Conservation (phyloP, 2,797 vertebrate genomes). For the Macrochelys suwanniensis region DNA sequence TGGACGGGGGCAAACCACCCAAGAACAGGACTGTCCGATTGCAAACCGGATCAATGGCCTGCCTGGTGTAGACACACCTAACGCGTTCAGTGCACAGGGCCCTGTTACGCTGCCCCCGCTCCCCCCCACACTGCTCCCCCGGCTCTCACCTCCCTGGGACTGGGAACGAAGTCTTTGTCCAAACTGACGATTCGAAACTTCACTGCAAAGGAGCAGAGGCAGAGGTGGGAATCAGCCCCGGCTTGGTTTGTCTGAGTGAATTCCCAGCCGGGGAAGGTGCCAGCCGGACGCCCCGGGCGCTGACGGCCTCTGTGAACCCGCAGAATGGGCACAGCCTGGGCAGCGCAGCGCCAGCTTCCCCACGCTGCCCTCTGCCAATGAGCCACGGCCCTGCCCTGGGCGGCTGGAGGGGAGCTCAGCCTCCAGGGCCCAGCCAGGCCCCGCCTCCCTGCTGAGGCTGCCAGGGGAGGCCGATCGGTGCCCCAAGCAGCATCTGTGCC, state of each 20-base stretch:
- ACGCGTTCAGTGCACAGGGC: too few relatives aligned
- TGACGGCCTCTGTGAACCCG: background rate
- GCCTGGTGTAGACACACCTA: too few relatives aligned
- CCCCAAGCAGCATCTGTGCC: background rate
- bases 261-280: background rate
- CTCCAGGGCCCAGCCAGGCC: accelerated
- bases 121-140: background rate
- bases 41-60: too few relatives aligned
- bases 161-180: slow-evolving; percentile 55
- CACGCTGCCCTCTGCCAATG: accelerated
- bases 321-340: background rate
- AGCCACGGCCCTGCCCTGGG: background rate
- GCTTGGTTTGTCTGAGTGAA: accelerated
- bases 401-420: background rate
- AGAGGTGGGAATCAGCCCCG: background rate
- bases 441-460: background rate
- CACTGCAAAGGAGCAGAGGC: slow-evolving; percentile 34
- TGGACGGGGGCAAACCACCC: too few relatives aligned
- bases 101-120: background rate
- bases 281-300: background rate
- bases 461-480: background rate
- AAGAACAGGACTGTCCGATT: too few relatives aligned
- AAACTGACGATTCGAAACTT: slow-evolving; percentile 60
- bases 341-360: background rate
- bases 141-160: slow-evolving; percentile 50